phyloP scores from a whole-genome alignment of 2,888 invertebrate species.

The Metellina segmentata region DNA sequence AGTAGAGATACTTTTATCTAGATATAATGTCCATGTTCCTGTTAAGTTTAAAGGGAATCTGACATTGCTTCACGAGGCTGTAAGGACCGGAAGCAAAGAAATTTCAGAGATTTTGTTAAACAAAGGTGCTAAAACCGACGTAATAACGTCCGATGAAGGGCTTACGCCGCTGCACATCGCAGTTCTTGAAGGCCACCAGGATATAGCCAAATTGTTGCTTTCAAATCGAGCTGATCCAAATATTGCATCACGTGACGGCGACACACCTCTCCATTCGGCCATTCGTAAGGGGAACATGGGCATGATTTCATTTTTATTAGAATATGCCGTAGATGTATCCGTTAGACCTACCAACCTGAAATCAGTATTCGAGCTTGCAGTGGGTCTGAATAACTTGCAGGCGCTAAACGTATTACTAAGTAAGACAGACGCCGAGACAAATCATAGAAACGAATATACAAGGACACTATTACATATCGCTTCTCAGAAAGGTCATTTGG shows the following conservation, averaged over 20 bases:
- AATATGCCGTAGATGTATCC: not conserved
- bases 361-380: not conserved
- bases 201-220: not conserved
- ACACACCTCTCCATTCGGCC: constrained; percentile 10
- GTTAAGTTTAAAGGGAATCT: too few relatives aligned
- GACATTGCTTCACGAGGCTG: not conserved
- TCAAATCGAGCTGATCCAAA: constrained; percentile 10
- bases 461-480: constrained; percentile 4
- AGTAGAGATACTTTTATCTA: not conserved
- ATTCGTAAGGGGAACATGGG: not conserved
- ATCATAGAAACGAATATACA: not conserved
- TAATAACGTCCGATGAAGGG: not conserved
- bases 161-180: not conserved
- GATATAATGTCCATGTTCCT: not conserved
- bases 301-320: not conserved
- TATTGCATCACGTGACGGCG: not conserved
- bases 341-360: not conserved
- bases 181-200: not conserved
- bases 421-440: not conserved
- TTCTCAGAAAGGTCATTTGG: constrained; percentile 4
- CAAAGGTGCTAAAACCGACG: not conserved
- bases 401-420: not conserved
- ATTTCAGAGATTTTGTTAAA: not conserved
- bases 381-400: not conserved
- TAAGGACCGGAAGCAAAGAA: not conserved